These are phyloP conservation scores for Sparus aurata DNA, from an alignment of 2,797 vertebrate genomes.

Conservation along the genomic window DNA sequence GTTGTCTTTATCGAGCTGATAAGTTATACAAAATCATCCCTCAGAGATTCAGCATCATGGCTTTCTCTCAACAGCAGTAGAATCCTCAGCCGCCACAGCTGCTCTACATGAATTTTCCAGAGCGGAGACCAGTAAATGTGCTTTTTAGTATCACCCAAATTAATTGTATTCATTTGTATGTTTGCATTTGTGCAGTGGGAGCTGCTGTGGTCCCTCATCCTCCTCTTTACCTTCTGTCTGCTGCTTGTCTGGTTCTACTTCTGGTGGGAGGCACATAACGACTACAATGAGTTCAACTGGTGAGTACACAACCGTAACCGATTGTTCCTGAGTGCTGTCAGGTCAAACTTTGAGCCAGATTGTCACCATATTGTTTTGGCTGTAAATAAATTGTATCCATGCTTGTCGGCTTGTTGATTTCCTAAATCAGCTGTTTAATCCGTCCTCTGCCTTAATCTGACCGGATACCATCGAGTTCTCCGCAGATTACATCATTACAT, in stretches of 20 bases:
- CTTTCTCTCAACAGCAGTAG: neutral
- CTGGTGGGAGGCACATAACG: conserved; percentile 88
- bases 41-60: neutral
- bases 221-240: conserved; percentile 85
- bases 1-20: neutral
- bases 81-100: neutral
- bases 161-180: neutral
- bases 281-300: conserved; percentile 89
- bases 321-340: neutral
- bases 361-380: conserved; percentile 30
- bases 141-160: neutral
- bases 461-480: conserved; percentile 35
- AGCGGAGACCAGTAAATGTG: neutral
- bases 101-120: neutral
- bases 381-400: conserved; percentile 23
- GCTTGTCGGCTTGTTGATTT: conserved; percentile 27
- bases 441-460: conserved; percentile 58
- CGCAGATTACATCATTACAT: conserved; percentile 54
- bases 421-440: conserved; percentile 65
- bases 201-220: conserved; percentile 86
- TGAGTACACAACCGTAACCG: conserved; percentile 67
- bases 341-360: conserved; percentile 1
- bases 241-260: conserved; percentile 88
- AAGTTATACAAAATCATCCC: neutral
- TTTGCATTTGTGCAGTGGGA: conserved; percentile 81